Percentiles rank a stretch among this genome's conserved stretches.
phyloP scores from a whole-genome alignment of 2,888 invertebrate species.

The Hymenopus coronatus region DNA sequence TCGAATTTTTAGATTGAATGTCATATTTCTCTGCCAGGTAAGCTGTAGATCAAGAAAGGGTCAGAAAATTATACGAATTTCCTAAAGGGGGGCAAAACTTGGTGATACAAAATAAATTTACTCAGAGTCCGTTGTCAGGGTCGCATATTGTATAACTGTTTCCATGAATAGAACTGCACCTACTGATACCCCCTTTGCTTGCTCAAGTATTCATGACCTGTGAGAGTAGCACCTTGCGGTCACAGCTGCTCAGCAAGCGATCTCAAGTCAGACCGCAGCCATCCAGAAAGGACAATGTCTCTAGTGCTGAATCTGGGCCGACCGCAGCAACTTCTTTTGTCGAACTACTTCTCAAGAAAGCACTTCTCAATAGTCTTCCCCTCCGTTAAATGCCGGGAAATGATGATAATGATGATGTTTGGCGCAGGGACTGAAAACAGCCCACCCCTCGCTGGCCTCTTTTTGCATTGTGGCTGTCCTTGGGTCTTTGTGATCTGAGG shows the following conservation, averaged over 20 bases:
- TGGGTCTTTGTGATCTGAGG: neutral
- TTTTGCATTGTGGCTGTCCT: neutral
- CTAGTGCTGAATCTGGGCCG: neutral
- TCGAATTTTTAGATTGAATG: no score
- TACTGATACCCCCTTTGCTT: neutral
- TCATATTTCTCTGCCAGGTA: no score
- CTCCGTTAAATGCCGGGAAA: neutral
- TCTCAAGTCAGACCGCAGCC: neutral
- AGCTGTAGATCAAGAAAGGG: no score
- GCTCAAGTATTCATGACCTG: neutral
- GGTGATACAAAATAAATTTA: no score
- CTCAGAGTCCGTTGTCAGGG: no score
- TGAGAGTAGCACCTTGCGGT: neutral
- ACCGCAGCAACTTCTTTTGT: neutral
- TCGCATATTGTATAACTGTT: no score
- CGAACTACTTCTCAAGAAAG: neutral
- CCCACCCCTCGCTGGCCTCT: neutral
- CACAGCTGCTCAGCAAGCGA: neutral
- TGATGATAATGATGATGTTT: neutral
- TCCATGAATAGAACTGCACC: no score
- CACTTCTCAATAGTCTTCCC: neutral
- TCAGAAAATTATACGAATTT: no score
- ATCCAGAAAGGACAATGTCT: neutral
- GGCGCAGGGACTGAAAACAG: neutral
- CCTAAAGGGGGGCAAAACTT: no score